These are phyloP conservation scores for Boloria selene DNA, from an alignment of 2,888 invertebrate genomes.

Conservation along the genomic window DNA sequence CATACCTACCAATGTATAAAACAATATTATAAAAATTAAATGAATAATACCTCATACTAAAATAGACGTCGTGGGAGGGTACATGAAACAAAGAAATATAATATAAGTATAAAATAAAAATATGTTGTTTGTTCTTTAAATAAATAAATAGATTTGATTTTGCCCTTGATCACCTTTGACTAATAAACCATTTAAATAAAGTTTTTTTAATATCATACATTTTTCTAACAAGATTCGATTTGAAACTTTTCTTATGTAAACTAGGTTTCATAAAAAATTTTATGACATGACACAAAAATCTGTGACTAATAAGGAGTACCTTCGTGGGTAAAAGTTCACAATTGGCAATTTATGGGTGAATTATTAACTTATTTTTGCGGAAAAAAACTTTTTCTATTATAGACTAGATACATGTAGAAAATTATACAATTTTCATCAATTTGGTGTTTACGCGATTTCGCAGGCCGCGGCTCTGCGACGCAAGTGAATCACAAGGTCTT, in stretches of 20 bases:
- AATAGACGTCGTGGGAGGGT: slow-evolving; percentile 67
- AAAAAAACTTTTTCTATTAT: slow-evolving; percentile 58
- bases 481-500: slow-evolving; percentile 55
- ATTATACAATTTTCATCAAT: slow-evolving; percentile 56
- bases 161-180: slow-evolving; percentile 15
- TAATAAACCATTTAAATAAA: not conserved
- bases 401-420: slow-evolving; percentile 51
- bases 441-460: slow-evolving; percentile 42
- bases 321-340: not conserved
- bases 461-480: slow-evolving; percentile 23
- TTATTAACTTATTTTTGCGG: slow-evolving; percentile 29
- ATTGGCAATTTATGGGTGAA: slow-evolving; percentile 26
- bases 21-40: not conserved
- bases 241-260: not conserved
- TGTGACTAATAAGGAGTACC: no score
- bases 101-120: slow-evolving; percentile 39
- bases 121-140: slow-evolving; percentile 2
- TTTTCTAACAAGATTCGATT: not conserved
- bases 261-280: not conserved
- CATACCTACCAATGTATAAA: no score
- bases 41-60: slow-evolving; percentile 68
- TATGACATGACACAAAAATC: not conserved
- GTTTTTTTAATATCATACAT: not conserved
- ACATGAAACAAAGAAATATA: slow-evolving; percentile 73
- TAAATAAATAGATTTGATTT: not conserved